Evolutionary conservation across 2,113 vertebrate species (phyloP).

Genomic region (Varanus salvator): DNA sequence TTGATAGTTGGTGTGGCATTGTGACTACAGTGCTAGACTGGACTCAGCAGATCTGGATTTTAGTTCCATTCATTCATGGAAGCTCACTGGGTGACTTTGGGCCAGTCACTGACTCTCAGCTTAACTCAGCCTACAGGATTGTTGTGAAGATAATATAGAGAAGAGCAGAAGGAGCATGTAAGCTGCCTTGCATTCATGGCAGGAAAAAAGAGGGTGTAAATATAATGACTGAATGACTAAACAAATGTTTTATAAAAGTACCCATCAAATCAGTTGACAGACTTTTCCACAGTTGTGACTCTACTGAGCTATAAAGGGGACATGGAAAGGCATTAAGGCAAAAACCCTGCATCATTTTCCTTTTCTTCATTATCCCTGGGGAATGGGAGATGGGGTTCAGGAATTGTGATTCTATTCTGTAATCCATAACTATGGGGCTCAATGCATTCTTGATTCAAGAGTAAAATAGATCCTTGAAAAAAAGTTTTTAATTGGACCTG

Average conservation of each 20-base stretch:
- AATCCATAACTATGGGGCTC: background rate
- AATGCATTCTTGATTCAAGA: background rate
- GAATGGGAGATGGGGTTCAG: background rate
- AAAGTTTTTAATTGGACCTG: background rate
- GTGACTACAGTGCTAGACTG: too few species aligned
- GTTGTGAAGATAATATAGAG: too few species aligned
- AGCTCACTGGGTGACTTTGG: too few species aligned
- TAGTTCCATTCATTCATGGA: too few species aligned
- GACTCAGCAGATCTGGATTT: too few species aligned
- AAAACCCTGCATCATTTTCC: background rate
- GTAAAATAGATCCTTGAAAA: background rate
- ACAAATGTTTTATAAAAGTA: background rate
- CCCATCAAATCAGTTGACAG: background rate
- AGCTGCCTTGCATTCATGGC: too few species aligned
- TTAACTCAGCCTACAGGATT: too few species aligned
- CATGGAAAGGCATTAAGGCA: background rate
- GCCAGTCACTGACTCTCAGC: too few species aligned
- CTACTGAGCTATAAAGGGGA: background rate
- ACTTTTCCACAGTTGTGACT: slow-evolving; percentile 3
- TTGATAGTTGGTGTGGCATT: too few species aligned
- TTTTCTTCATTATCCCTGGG: background rate
- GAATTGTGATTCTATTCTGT: background rate
- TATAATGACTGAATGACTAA: too few species aligned
- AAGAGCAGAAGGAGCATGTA: too few species aligned
- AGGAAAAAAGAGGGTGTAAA: too few species aligned